Evolutionary conservation across 2,888 invertebrate genomes (phyloP), one percentile per base, ranked within the genome.

Genomic region (Microplitis deprimator): DNA sequence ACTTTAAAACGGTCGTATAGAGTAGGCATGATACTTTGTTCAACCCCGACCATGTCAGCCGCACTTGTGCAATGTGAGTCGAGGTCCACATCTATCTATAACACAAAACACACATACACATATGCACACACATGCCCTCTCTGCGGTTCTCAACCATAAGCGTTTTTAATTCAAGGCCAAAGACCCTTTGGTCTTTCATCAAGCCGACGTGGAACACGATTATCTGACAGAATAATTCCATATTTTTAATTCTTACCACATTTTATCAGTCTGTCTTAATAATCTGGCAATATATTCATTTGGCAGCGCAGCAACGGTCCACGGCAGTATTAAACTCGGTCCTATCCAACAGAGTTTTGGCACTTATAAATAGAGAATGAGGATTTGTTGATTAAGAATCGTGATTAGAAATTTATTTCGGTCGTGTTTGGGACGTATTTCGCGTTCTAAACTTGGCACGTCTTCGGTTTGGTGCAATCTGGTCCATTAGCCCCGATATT

Each of bases 401-500:
- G 84, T 85, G 85, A 89, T 89, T 88, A 88, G 86, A 29, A 29
- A 82, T 87, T 88, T 89, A 88, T 89, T 89, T 89, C 82, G 84
- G 87, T 87, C 85, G 83, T 87, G 86, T 87, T 87, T 88, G 87
- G 85, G 84, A 84, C 84, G 85, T 82, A 88, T 88, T 87, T 84
- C 75, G 79, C 80, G 77, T 68, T 85, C 85, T 87, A 88, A 87
- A 89, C 83, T 89, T 88, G 88, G 88, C 87, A 82, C 83, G 81
- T 79, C 82, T 81, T 81, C 81, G 79, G 81, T 82, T 81, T 82
- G 83, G 82, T 84, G 84, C 86, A 89, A 88, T 87, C 85, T 88
- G 86, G 87, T 89, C 89, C 86, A 89, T 89, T 89, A 88, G 87
- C 89, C 88, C 85, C 88, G 83, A 88, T 89, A 86, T 84, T 83